phyloP scores from a whole-genome alignment of 2,888 invertebrate species.

The Noctua comes region DNA sequence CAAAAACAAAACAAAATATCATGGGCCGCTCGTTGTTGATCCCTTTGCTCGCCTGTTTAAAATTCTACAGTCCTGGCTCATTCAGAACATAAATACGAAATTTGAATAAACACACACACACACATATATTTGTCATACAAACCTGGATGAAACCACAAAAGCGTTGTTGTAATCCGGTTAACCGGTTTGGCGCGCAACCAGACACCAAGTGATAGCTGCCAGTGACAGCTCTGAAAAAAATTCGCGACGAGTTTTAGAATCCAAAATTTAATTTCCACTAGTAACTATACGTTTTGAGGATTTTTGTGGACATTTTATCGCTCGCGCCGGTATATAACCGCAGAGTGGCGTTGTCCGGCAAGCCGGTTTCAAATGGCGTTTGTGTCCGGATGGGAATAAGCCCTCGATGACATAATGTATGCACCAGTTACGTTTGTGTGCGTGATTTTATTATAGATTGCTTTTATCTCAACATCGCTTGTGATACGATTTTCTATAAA shows the following conservation, averaged over 20 bases:
- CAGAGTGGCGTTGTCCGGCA: constrained; percentile 60
- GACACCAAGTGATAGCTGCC: constrained; percentile 73
- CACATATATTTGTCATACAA: constrained; percentile 72
- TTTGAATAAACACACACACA: constrained; percentile 69
- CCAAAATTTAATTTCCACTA: constrained; percentile 53
- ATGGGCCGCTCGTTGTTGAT: constrained; percentile 51
- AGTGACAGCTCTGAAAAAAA: constrained; percentile 71
- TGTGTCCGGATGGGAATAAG: constrained; percentile 62
- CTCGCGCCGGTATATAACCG: constrained; percentile 50
- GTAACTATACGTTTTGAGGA: constrained; percentile 38
- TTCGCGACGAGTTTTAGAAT: constrained; percentile 45
- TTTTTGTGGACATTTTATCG: constrained; percentile 36
- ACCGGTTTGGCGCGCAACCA: constrained; percentile 77
- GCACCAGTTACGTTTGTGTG: constrained; percentile 39
- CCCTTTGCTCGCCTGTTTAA: constrained; percentile 64
- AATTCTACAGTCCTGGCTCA: constrained; percentile 64
- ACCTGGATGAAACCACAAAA: constrained; percentile 75
- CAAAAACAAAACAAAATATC: constrained; percentile 68
- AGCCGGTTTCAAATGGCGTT: constrained; percentile 67
- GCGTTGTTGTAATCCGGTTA: constrained; percentile 80
- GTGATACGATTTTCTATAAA: constrained; percentile 19
- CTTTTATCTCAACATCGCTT: constrained; percentile 1
- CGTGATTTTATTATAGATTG: constrained; percentile 4
- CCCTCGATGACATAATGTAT: constrained; percentile 55
- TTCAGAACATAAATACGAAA: constrained; percentile 69